Evolutionary conservation across 1,140 invertebrate genomes (phyloP), one percentile per base, ranked within the genome.

Genomic region (Camponotus vicinus): DNA sequence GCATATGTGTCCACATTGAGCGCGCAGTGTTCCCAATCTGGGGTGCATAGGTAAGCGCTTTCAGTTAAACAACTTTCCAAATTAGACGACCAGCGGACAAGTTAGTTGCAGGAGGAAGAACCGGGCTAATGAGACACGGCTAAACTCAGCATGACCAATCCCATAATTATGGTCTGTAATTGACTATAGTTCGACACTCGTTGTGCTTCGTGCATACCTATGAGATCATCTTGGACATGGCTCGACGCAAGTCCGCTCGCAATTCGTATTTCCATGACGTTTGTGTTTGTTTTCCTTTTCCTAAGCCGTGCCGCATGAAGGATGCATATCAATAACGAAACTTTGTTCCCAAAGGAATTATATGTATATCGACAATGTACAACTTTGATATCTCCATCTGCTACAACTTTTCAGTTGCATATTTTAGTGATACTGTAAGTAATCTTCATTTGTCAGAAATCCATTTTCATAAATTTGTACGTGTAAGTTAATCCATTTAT

Each of bases 91-190:
- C 67, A 34, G 3, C 77, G 66, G 45, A 55, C 57, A 83, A 83
- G 79, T 83, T 83, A 83, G 79, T 32, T 27, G 73, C 73, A 63
- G 55, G 59, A 21, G 45, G 34, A 89, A 82, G 45, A 57, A 85
- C 76, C 80, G 32, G 32, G 21, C 59, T 87, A 85, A 89, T 88
- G 70, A 71, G 77, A 83, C 77, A 57, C 67, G 37, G 71, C 45
- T 21, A 45, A 52, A 15, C 78, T 40, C 34, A 40, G 27, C 59
- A 76, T 55, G 64, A 55, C 59, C 40, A 75, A 89, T 89, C 85
- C 84, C 75, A 49, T 86, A 82, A 89, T 88, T 89, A 86, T 70
- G 27, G 85, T 82, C 71, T 61, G 70, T 89, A 89, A 89, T 89
- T 89, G 87, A 64, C 13, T 57, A 52, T 18, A 52, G 27, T 77